Evolutionary conservation across 2,888 invertebrate species (phyloP).

Genomic region (Cheilosia urbana): DNA sequence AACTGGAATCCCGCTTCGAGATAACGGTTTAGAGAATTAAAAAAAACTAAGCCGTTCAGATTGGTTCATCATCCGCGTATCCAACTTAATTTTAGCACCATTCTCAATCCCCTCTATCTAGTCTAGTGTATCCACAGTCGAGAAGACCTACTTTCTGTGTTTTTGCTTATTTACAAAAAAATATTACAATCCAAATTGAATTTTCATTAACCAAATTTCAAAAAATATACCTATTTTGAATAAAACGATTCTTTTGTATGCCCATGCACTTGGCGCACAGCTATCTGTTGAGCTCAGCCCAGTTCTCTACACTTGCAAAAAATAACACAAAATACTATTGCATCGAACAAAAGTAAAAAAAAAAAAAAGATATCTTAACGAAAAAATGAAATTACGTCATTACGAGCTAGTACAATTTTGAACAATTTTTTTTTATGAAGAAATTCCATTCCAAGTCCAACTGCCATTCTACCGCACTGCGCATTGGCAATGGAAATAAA

Average conservation of each 20-base stretch:
- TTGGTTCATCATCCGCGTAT: too few species aligned
- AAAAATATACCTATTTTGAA: not conserved
- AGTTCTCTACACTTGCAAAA: slow-evolving; percentile 33
- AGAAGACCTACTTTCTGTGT: too few species aligned
- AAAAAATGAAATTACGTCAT: slow-evolving; percentile 64
- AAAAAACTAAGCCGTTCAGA: too few species aligned
- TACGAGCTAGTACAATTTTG: slow-evolving; percentile 39
- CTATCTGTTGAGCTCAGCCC: slow-evolving; percentile 60
- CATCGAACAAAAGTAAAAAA: not conserved
- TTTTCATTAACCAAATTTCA: not conserved
- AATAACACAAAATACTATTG: slow-evolving; percentile 22
- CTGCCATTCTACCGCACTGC: slow-evolving; percentile 63
- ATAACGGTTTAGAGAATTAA: too few species aligned
- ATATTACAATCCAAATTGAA: too few species aligned
- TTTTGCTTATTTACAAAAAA: too few species aligned
- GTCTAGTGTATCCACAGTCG: too few species aligned
- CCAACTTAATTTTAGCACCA: too few species aligned
- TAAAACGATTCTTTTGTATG: not conserved
- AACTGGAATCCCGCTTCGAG: too few species aligned
- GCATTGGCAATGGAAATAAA: slow-evolving; percentile 56
- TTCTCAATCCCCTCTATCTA: too few species aligned
- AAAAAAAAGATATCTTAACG: slow-evolving; percentile 47
- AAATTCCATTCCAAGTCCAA: slow-evolving; percentile 57
- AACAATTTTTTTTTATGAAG: slow-evolving; percentile 30
- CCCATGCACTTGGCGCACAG: slow-evolving; percentile 14